These are phyloP conservation scores for Conus betulinus DNA, from an alignment of 1,140 invertebrate species.

Conservation along the genomic window DNA sequence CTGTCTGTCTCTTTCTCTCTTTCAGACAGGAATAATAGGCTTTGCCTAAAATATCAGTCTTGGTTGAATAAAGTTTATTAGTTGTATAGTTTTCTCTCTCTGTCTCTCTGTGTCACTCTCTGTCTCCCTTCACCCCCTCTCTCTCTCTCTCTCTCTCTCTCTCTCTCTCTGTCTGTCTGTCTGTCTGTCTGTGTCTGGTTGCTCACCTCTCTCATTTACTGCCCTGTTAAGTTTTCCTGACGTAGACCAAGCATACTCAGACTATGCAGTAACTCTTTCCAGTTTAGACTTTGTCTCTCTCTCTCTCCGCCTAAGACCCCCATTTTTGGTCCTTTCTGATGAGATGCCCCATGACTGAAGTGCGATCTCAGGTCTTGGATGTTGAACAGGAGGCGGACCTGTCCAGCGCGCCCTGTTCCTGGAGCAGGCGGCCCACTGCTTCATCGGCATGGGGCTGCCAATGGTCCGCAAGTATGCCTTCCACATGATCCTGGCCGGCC, in stretches of 20 bases:
- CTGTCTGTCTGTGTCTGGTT: too few relatives aligned
- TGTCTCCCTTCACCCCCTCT: too few relatives aligned
- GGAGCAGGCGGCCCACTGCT: slow-evolving; percentile 97
- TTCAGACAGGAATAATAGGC: neutral
- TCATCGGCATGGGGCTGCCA: slow-evolving; percentile 83
- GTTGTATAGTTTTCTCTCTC: neutral
- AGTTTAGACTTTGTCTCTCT: neutral
- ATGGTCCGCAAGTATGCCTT: slow-evolving; percentile 97
- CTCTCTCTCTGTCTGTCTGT: too few relatives aligned
- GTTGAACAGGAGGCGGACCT: slow-evolving; percentile 74
- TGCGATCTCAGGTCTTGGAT: neutral
- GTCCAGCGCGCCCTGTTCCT: slow-evolving; percentile 91
- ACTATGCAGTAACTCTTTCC: too few relatives aligned
- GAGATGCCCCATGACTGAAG: neutral
- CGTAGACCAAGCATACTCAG: too few relatives aligned
- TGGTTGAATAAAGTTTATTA: too few relatives aligned
- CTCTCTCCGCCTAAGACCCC: neutral
- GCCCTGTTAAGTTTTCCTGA: too few relatives aligned
- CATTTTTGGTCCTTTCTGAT: too few relatives aligned
- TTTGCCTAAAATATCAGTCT: too few relatives aligned
- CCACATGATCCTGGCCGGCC: slow-evolving; percentile 95
- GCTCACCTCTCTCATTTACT: too few relatives aligned
- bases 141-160: too few relatives aligned
- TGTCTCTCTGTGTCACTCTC: neutral
- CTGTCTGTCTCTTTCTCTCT: neutral